Conservation (phyloP, 2,888 invertebrate species). For the Chromoteleia sp. region DNA sequence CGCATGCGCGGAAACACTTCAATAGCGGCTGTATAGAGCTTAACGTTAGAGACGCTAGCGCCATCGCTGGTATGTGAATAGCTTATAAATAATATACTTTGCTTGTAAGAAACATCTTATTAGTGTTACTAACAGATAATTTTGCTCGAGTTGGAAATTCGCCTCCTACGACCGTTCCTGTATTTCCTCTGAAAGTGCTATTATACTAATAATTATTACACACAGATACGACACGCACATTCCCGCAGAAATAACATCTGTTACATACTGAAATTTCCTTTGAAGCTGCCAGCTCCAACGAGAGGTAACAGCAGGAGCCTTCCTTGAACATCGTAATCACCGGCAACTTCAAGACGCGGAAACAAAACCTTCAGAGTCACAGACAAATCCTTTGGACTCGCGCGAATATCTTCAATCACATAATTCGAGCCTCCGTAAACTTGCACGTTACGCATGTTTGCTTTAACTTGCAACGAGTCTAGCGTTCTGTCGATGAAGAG, state of each 20-base stretch:
- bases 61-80: too few species aligned
- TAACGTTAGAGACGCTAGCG: too few species aligned
- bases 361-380: conserved; percentile 84
- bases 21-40: too few species aligned
- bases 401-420: conserved; percentile 86
- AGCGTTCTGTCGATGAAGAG: conserved; percentile 90
- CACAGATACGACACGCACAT: not conserved
- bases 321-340: conserved; percentile 86
- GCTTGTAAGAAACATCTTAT: conserved; percentile 19
- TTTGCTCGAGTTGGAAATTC: conserved; percentile 6
- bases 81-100: conserved; percentile 11
- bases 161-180: not conserved
- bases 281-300: conserved; percentile 85
- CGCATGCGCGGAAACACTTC: too few species aligned
- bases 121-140: conserved; percentile 21
- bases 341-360: conserved; percentile 85
- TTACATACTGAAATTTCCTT: conserved; percentile 86
- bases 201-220: conserved; percentile 30
- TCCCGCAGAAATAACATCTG: conserved; percentile 27
- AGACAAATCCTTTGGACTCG: conserved; percentile 84
- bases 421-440: conserved; percentile 89
- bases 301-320: conserved; percentile 85
- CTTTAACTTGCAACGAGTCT: conserved; percentile 89
- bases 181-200: conserved; percentile 6
- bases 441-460: conserved; percentile 88